Conservation (phyloP, 2,113 vertebrate genomes). For the Eulemur macaco region DNA sequence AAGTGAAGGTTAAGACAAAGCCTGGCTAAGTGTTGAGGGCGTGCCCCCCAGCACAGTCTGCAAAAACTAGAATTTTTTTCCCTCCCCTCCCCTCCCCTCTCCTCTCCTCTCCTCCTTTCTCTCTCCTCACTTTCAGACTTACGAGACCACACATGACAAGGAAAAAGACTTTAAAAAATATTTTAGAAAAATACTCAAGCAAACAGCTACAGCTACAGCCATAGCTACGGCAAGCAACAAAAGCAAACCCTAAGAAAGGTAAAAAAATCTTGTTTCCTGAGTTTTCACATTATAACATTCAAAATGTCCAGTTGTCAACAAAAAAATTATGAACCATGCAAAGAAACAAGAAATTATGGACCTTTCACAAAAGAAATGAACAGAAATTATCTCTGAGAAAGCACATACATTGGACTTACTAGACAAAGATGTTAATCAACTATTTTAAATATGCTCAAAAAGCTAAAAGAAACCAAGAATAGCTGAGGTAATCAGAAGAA, state of each 20-base stretch:
- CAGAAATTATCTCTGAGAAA: neutral
- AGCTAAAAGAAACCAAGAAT: neutral
- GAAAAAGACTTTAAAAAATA: neutral
- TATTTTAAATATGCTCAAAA: neutral
- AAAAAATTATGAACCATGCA: neutral
- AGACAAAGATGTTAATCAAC: neutral
- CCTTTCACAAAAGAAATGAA: neutral
- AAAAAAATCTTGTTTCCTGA: neutral
- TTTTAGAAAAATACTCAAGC: neutral
- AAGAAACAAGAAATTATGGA: neutral
- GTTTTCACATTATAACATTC: neutral
- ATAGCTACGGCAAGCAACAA: neutral
- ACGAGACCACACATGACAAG: neutral
- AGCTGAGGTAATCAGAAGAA: neutral
- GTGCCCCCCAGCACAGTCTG: neutral
- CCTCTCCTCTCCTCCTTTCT: too few species aligned
- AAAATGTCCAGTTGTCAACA: neutral
- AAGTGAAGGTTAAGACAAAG: neutral
- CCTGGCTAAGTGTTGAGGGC: neutral
- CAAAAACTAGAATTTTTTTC: neutral
- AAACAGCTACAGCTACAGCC: neutral
- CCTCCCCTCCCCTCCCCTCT: fast-evolving
- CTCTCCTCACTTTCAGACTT: neutral
- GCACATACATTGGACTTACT: neutral
- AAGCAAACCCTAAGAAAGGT: neutral